phyloP scores from a whole-genome alignment of 1,140 invertebrate genomes.

The Polypedilum pembai region DNA sequence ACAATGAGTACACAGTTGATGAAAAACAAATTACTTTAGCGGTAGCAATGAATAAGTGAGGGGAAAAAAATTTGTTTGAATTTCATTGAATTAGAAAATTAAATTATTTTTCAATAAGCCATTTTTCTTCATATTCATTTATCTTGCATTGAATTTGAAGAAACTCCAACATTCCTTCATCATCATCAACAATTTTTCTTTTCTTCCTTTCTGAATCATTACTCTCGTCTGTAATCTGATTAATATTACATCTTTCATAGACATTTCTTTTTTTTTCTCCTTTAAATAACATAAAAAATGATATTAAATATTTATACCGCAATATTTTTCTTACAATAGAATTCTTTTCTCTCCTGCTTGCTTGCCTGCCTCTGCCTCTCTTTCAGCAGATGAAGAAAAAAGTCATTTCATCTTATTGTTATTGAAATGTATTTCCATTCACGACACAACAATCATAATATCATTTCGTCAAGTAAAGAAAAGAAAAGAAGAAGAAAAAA shows the following conservation, averaged over 20 bases:
- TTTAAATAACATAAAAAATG: conserved; percentile 28
- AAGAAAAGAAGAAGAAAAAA: no score
- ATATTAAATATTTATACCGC: conserved; percentile 27
- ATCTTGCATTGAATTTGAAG: not conserved
- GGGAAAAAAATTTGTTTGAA: conserved; percentile 8
- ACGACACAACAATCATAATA: not conserved
- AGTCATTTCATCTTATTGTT: conserved; percentile 22
- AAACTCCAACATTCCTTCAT: conserved; percentile 16
- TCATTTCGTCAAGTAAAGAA: no score
- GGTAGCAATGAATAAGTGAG: not conserved
- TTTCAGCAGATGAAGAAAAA: not conserved
- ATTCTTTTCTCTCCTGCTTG: not conserved
- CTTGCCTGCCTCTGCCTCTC: not conserved
- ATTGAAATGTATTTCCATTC: conserved; percentile 28
- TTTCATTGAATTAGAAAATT: conserved; percentile 28
- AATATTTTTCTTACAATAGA: not conserved
- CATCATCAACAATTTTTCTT: not conserved
- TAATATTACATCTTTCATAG: conserved; percentile 25
- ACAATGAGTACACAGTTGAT: conserved; percentile 2
- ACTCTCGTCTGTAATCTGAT: conserved; percentile 25
- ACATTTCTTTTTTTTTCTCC: conserved; percentile 9
- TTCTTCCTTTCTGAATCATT: conserved; percentile 25
- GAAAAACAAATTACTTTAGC: not conserved
- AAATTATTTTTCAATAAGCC: conserved; percentile 26
- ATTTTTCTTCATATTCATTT: not conserved